Evolutionary conservation across 2,888 invertebrate species (phyloP).

Genomic region (Microctonus aethiopoides): DNA sequence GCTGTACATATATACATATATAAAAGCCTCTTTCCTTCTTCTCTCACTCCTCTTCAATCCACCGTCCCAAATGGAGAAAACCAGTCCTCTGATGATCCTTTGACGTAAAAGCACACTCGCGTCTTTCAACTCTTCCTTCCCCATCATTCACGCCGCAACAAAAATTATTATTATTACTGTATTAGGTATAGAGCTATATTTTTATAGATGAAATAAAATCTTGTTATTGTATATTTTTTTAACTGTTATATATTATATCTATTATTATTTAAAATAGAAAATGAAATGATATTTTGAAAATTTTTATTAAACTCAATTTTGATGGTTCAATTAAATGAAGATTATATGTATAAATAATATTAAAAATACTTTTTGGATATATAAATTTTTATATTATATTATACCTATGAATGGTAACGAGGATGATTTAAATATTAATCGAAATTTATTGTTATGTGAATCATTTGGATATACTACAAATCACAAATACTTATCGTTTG

Average conservation of each 20-base stretch:
- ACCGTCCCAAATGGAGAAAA: slow-evolving; percentile 46
- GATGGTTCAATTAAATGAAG: no score
- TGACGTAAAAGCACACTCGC: slow-evolving; percentile 32
- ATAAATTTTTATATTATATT: no score
- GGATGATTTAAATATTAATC: neutral
- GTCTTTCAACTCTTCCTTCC: slow-evolving; percentile 10
- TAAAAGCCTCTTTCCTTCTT: slow-evolving; percentile 11
- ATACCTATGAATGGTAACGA: neutral
- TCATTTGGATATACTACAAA: slow-evolving; percentile 28
- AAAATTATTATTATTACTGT: slow-evolving; percentile 20
- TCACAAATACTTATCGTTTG: no score
- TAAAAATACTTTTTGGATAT: no score
- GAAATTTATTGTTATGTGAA: slow-evolving; percentile 36
- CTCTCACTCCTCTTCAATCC: neutral
- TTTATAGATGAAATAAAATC: no score
- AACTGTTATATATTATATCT: no score
- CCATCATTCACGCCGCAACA: slow-evolving; percentile 26
- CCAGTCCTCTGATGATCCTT: slow-evolving; percentile 41
- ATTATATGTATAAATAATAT: no score
- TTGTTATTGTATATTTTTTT: no score
- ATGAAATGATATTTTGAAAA: no score
- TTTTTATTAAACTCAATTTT: no score
- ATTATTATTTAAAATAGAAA: no score
- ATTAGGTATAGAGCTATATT: neutral
- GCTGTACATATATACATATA: slow-evolving; percentile 42